phyloP scores from a whole-genome alignment of 2,888 invertebrate genomes.

The Eupelmus urozonus region DNA sequence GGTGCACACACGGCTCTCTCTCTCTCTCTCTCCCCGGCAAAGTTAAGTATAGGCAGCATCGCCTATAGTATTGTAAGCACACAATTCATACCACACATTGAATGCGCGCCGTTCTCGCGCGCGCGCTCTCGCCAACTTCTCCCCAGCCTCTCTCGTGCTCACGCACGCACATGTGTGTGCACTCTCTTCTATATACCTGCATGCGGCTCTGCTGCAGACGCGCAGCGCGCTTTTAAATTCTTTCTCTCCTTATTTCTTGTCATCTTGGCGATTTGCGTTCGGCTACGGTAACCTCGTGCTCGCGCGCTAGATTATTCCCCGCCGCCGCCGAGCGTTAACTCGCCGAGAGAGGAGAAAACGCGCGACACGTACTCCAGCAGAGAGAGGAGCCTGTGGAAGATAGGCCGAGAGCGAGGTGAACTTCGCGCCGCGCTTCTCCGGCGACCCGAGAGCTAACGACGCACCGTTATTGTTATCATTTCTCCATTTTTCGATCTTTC shows the following conservation, averaged over 20 bases:
- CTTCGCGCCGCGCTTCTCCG: neutral
- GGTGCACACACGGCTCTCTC: slow-evolving; percentile 12
- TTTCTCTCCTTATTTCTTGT: slow-evolving; percentile 42
- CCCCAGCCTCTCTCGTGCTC: neutral
- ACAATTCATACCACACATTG: slow-evolving; percentile 59
- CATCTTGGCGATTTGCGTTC: slow-evolving; percentile 49
- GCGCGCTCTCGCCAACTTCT: slow-evolving; percentile 4
- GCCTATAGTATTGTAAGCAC: slow-evolving; percentile 57
- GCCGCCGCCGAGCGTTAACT: slow-evolving; percentile 27
- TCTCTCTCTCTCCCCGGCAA: neutral
- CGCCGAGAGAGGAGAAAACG: neutral
- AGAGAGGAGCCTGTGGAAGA: neutral
- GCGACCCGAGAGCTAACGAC: neutral
- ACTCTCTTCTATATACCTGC: neutral
- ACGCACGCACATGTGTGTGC: slow-evolving; percentile 4
- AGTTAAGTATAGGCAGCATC: slow-evolving; percentile 56
- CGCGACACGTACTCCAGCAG: neutral
- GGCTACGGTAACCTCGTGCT: slow-evolving; percentile 17
- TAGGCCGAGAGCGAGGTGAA: neutral
- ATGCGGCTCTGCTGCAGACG: neutral
- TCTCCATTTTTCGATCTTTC: neutral
- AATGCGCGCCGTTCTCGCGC: slow-evolving; percentile 35
- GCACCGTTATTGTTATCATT: slow-evolving; percentile 15
- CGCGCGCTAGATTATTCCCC: slow-evolving; percentile 36
- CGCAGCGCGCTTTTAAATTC: slow-evolving; percentile 40